phyloP scores from a whole-genome alignment of 1,140 invertebrate genomes.

The Drosophila nannoptera region DNA sequence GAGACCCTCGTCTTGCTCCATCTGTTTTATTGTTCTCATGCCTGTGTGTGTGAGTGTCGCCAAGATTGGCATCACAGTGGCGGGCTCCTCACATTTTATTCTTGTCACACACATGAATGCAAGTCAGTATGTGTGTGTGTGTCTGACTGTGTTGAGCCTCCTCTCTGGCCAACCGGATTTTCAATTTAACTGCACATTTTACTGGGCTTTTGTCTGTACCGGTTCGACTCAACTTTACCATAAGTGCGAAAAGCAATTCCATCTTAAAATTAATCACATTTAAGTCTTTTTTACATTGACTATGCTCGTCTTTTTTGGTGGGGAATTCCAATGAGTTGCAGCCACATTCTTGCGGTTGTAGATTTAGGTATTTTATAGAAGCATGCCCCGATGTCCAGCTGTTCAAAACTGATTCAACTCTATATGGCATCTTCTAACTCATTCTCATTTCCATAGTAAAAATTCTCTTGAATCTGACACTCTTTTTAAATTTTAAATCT shows the following conservation, averaged over 20 bases:
- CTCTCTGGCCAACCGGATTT: slow-evolving; percentile 54
- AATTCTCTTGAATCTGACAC: slow-evolving; percentile 61
- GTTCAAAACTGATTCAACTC: slow-evolving; percentile 11
- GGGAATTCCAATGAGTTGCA: slow-evolving; percentile 38
- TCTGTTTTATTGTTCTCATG: slow-evolving; percentile 24
- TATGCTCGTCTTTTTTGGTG: slow-evolving; percentile 5
- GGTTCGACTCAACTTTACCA: slow-evolving; percentile 50
- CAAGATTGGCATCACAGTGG: slow-evolving; percentile 37
- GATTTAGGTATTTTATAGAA: slow-evolving; percentile 30
- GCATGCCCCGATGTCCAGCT: slow-evolving; percentile 5
- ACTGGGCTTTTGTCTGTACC: slow-evolving; percentile 50
- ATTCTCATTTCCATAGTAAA: slow-evolving; percentile 17
- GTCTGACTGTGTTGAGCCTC: not conserved
- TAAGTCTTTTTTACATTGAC: slow-evolving; percentile 33
- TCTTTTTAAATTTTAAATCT: slow-evolving; percentile 9
- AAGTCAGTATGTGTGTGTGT: slow-evolving; percentile 1
- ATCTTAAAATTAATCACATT: slow-evolving; percentile 45
- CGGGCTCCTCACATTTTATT: slow-evolving; percentile 24
- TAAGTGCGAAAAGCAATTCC: slow-evolving; percentile 55
- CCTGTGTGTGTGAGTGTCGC: slow-evolving; percentile 1
- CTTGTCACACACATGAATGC: not conserved
- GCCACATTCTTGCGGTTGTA: slow-evolving; percentile 65
- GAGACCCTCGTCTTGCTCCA: not conserved
- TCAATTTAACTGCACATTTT: slow-evolving; percentile 62
- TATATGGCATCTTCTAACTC: not conserved